Percentiles rank a stretch among this genome's conserved stretches.
phyloP scores from a whole-genome alignment of 37 sponge, comb jelly and placozoan species.

The Mnemiopsis leidyi region DNA sequence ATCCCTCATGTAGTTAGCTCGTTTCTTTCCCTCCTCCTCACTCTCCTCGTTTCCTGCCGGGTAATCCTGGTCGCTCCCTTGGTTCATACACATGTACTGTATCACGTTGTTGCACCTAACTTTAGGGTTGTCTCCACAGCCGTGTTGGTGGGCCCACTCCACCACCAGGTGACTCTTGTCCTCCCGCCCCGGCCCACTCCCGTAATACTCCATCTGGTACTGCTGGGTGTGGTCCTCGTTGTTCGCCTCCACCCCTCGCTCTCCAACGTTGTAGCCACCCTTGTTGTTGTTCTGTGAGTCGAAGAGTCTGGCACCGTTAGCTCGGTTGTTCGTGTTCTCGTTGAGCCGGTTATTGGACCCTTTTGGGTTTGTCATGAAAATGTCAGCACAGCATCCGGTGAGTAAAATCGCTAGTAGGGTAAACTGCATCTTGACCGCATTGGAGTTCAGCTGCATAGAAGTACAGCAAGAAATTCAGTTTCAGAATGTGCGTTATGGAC shows the following conservation, averaged over 20 bases:
- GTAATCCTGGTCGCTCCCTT: conserved; percentile 21
- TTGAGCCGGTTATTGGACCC: conserved; percentile 96
- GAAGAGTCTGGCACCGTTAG: conserved; percentile 80
- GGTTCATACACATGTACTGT: conserved; percentile 38
- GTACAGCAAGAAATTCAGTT: no score
- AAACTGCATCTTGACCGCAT: not conserved
- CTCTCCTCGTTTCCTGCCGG: not conserved
- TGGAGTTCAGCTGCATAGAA: no score
- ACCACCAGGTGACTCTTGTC: not conserved
- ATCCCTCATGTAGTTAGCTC: not conserved
- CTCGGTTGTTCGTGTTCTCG: conserved; percentile 89
- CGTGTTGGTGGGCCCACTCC: conserved; percentile 45
- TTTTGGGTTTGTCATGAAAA: conserved; percentile 92
- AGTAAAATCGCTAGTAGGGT: conserved; percentile 37
- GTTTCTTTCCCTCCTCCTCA: not conserved
- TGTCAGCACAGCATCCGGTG: conserved; percentile 68
- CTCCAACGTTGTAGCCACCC: conserved; percentile 15
- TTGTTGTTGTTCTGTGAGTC: conserved; percentile 59
- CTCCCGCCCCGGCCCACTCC: not conserved
- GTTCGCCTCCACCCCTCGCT: not conserved
- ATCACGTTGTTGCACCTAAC: conserved; percentile 13
- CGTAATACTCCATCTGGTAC: conserved; percentile 41
- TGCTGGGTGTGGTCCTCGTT: not conserved
- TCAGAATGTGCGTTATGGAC: no score
- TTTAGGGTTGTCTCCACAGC: conserved; percentile 18